These are phyloP conservation scores for Ashinkailepas kermadecensis DNA, from an alignment of 2,888 invertebrate genomes.

Conservation along the genomic window DNA sequence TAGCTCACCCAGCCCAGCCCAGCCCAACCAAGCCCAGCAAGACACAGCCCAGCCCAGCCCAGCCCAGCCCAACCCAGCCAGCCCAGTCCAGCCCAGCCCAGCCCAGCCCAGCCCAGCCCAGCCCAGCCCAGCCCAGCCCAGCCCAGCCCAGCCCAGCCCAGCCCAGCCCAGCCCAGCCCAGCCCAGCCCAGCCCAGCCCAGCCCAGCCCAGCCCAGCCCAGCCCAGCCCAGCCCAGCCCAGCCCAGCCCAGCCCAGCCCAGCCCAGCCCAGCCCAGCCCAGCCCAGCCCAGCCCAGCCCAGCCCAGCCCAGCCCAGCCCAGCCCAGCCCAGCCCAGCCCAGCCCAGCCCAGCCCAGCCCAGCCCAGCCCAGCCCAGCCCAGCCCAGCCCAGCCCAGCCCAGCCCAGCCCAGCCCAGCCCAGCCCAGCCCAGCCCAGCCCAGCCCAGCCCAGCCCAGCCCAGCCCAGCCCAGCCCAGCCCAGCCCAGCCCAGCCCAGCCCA, in stretches of 20 bases:
- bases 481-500: conserved; percentile 21
- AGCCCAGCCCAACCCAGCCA: too few species aligned
- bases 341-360: neutral
- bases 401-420: conserved; percentile 13
- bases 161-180: conserved; percentile 19
- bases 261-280: conserved; percentile 20
- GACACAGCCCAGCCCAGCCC: too few species aligned
- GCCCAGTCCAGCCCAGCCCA: conserved; percentile 6
- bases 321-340: conserved; percentile 11
- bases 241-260: conserved; percentile 4
- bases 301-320: neutral
- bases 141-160: conserved; percentile 12
- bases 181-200: conserved; percentile 2
- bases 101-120: conserved; percentile 15
- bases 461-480: conserved; percentile 11
- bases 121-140: conserved; percentile 15
- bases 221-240: conserved; percentile 20
- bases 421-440: conserved; percentile 1
- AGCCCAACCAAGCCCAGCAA: too few species aligned
- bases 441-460: conserved; percentile 14
- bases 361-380: too few species aligned
- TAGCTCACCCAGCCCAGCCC: too few species aligned
- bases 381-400: neutral
- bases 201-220: conserved; percentile 8
- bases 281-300: conserved; percentile 21